phyloP scores from a whole-genome alignment of 2,113 vertebrate genomes.

The Chionodraco myersi region DNA sequence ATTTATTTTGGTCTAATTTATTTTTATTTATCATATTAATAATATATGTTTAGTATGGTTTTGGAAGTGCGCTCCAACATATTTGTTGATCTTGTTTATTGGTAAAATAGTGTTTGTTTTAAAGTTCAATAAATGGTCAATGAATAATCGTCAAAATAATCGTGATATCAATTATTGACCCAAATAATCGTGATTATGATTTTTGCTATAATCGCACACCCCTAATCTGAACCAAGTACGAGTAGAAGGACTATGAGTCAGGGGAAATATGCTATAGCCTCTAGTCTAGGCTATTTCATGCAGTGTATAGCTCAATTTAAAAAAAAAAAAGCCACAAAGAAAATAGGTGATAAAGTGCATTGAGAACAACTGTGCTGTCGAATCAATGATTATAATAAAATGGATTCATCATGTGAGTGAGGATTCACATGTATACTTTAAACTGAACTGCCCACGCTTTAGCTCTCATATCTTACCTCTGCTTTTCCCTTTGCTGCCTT shows the following conservation, averaged over 20 bases:
- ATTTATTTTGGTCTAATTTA: no score
- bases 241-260: not conserved
- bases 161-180: no score
- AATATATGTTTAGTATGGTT: no score
- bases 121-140: no score
- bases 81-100: no score
- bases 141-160: no score
- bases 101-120: no score
- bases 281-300: not conserved
- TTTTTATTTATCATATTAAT: no score
- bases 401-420: not conserved
- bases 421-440: not conserved
- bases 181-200: no score
- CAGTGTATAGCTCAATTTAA: not conserved
- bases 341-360: not conserved
- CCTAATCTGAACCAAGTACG: no score
- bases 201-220: no score
- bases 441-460: not conserved
- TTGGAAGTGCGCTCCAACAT: no score
- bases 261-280: not conserved
- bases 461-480: not conserved
- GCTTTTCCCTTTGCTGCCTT: not conserved
- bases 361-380: not conserved
- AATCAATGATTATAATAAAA: not conserved
- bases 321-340: not conserved